Base-by-base conservation (phyloP, 2,113 vertebrate species). In the Chaenogobius annularis region DNA sequence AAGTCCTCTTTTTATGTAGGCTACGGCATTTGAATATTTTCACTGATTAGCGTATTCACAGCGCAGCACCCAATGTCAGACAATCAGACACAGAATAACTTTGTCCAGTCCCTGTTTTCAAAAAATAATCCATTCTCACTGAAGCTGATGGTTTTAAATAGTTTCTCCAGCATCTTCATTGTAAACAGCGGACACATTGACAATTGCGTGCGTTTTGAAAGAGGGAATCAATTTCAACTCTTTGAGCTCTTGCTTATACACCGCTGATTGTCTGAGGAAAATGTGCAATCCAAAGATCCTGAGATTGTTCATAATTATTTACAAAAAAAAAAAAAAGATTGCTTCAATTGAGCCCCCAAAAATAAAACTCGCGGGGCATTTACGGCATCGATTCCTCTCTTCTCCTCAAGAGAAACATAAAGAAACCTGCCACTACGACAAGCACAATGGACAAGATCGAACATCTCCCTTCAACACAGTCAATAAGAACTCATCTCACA, bases 221-320 rank as follows among this genome's bases (percentile, higher is more conserved):
- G 84, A 68, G 83, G 86, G 85, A 88, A 92, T 89, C 90, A 90
- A 93, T 94, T 23, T 56, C 11, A 56, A 23, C 11, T 12, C 20
- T 23, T 56, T 17, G 10, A 22, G 54, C 23, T 92, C 92, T 90
- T 84, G 87, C 77, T 83, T 91, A 92, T 90, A 88, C 83, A 77
- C 66, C 87, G 89, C 3, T 79, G 87, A 93, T 83, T 87, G 85
- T 90, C 56, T 67, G 76, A 43, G 48, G 85, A 79, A 87, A 77
- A 80, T 59, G 78, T 81, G 86, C 85, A 75, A 82, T 84, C 74
- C 86, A 78, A 59, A 92, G 89, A 92, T 90, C 91, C 87, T 85
- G 44, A 79, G 91, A 95, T 95, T 93, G 92, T 90, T 94, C 92
- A 87, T 95, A 96, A 97, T 96, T 95, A 94, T 94, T 94, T 93